Percentiles rank a stretch among this genome's conserved stretches.
These are phyloP conservation scores for Drosophila lacteicornis DNA, from an alignment of 1,140 invertebrate genomes.

Conservation along the genomic window DNA sequence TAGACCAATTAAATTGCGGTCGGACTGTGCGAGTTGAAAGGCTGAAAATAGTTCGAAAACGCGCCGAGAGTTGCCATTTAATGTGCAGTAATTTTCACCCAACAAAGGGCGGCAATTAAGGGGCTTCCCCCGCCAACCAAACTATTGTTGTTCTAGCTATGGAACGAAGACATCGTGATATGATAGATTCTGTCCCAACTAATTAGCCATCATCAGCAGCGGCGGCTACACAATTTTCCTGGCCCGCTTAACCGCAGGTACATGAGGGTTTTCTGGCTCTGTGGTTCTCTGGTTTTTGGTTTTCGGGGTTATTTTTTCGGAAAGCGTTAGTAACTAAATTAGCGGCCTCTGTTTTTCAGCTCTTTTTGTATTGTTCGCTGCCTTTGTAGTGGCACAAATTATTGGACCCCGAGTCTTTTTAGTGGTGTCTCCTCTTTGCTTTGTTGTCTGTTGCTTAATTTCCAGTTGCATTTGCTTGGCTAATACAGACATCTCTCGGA, in stretches of 20 bases:
- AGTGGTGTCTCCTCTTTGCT: conserved; percentile 34
- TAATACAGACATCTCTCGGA: conserved; percentile 75
- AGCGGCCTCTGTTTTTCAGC: conserved; percentile 54
- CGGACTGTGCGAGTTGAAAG: conserved; percentile 23
- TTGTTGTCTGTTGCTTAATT: conserved; percentile 65
- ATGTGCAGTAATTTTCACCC: conserved; percentile 78
- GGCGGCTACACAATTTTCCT: conserved; percentile 68
- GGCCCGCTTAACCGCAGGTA: conserved; percentile 68
- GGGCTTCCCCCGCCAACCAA: conserved; percentile 2
- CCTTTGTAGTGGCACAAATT: conserved; percentile 36
- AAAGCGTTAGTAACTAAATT: conserved; percentile 75
- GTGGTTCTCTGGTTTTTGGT: conserved; percentile 5
- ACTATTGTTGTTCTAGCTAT: conserved; percentile 52
- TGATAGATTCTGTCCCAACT: conserved; percentile 53
- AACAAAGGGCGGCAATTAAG: conserved; percentile 58
- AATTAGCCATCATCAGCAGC: conserved; percentile 80
- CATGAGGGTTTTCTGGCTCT: conserved; percentile 55
- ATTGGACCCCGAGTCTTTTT: conserved; percentile 38
- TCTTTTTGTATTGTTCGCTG: conserved; percentile 29
- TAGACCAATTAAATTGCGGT: conserved; percentile 80
- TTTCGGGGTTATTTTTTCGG: conserved; percentile 17
- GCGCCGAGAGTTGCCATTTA: conserved; percentile 63
- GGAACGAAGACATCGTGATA: conserved; percentile 59
- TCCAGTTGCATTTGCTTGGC: conserved; percentile 69
- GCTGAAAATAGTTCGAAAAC: conserved; percentile 16